These are phyloP conservation scores for Ephialtes manifestator DNA, from an alignment of 2,888 invertebrate species.

Conservation along the genomic window DNA sequence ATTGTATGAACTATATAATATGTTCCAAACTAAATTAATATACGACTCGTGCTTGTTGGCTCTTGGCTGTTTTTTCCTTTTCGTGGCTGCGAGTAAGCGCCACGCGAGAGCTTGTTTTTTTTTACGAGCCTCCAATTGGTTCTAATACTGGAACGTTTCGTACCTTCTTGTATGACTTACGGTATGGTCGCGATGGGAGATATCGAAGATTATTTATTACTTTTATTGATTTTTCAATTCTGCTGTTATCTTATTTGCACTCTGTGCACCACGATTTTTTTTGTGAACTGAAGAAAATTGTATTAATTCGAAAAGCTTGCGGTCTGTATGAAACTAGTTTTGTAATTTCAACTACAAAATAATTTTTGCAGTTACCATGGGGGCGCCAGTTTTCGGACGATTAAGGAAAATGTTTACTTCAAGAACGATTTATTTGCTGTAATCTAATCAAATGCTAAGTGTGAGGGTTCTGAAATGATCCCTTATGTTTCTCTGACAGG, in stretches of 20 bases:
- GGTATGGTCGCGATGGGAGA: not conserved
- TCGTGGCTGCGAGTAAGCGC: not conserved
- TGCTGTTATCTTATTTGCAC: not conserved
- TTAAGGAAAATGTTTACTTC: no score
- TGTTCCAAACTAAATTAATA: slow-evolving; percentile 32
- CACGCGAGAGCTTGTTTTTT: slow-evolving; percentile 36
- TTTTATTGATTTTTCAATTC: slow-evolving; percentile 45
- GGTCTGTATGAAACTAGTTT: no score
- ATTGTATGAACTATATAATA: slow-evolving; percentile 8
- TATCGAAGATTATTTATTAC: not conserved
- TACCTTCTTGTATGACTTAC: not conserved
- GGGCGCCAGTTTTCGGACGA: no score
- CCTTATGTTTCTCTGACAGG: no score
- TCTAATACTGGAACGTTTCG: slow-evolving; percentile 25
- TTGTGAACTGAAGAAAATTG: no score
- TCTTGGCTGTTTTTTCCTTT: slow-evolving; percentile 27
- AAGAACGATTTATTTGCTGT: no score
- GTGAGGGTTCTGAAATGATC: no score
- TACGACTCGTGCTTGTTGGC: not conserved
- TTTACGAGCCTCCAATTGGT: slow-evolving; percentile 38
- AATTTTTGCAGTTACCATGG: no score
- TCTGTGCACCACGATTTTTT: not conserved
- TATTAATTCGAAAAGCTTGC: no score
- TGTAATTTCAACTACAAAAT: no score
- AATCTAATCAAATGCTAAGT: no score